Percentiles rank a stretch among this genome's conserved stretches.
Conservation (phyloP, 2,888 invertebrate species). For the Atrina japonica region DNA sequence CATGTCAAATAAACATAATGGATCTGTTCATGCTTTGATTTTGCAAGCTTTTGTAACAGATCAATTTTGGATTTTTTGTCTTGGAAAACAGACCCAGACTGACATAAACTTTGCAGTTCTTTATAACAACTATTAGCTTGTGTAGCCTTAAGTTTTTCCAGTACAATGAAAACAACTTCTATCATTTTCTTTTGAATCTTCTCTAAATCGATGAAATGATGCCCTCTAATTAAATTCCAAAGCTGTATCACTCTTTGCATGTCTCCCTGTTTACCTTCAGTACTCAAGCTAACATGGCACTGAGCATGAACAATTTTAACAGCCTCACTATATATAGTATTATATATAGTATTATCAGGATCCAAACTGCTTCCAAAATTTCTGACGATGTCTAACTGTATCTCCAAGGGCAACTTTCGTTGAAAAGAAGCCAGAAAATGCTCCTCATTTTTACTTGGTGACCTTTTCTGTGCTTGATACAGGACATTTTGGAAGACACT, state of each 20-base stretch:
- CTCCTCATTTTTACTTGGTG: no score
- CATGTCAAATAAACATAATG: not conserved
- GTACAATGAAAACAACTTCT: not conserved
- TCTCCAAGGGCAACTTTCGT: not conserved
- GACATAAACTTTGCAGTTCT: not conserved
- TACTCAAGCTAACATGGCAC: not conserved
- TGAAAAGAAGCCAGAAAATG: not conserved
- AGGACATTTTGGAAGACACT: no score
- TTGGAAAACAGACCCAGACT: not conserved
- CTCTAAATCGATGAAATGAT: not conserved
- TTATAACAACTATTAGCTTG: not conserved
- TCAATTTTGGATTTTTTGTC: not conserved
- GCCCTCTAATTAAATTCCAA: not conserved
- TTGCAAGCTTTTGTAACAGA: not conserved
- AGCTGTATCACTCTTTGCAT: not conserved
- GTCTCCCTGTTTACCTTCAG: not conserved
- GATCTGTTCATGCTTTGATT: constrained; percentile 1
- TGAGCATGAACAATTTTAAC: not conserved
- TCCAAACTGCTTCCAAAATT: no score
- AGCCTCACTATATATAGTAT: no score
- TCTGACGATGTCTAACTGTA: not conserved
- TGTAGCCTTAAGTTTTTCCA: not conserved
- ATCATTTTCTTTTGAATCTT: not conserved
- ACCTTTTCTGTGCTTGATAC: no score
- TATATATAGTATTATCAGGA: no score